Base-by-base conservation (phyloP, 2,888 invertebrate species). In the Sinelater perroti region DNA sequence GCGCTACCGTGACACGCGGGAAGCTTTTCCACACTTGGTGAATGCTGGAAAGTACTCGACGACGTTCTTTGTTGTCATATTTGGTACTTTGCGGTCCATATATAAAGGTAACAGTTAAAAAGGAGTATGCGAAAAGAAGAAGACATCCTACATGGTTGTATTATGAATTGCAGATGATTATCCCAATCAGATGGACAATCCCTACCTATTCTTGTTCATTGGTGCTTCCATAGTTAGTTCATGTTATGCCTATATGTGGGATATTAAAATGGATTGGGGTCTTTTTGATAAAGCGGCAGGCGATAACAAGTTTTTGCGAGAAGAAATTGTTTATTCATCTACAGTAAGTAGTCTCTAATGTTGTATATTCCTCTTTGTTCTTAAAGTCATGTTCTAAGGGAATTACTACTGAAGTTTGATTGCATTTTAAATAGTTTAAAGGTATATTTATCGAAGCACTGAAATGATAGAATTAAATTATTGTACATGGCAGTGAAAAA, bases 221-320 rank as follows among this genome's bases (percentile, higher is more conserved):
- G 78, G 83, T 10, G 79, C 86, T 1, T 82, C 83, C 71, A 77
- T 91, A 21, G 78, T 90, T 56, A 89, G 87, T 66, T 90, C 91
- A 2, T 85, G 86, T 62, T 94, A 92, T 75, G 89, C 91, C 3
- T 91, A 91, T 74, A 84, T 87, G 16, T 93, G 93, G 93, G 93
- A 93, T 75, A 86, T 93, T 51, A 90, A 89, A 79, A 91, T 93
- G 90, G 93, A 93, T 82, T 93, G 93, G 93, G 91, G 91, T 3
- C 79, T 92, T 33, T 83, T 91, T 70, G 92, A 91, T 76, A 82
- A 85, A 60, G 83, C 85, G 64, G 85, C 89, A 8, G 89, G 89
- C n/a, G 89, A 90, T 76, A 88, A 91, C 79, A 82, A 80, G 71
- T 86, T 90, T 73, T 80, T 91, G 28, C 77, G 91, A 53, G 91